phyloP scores from a whole-genome alignment of 2,888 invertebrate species.

The Azorinus chamasolen region DNA sequence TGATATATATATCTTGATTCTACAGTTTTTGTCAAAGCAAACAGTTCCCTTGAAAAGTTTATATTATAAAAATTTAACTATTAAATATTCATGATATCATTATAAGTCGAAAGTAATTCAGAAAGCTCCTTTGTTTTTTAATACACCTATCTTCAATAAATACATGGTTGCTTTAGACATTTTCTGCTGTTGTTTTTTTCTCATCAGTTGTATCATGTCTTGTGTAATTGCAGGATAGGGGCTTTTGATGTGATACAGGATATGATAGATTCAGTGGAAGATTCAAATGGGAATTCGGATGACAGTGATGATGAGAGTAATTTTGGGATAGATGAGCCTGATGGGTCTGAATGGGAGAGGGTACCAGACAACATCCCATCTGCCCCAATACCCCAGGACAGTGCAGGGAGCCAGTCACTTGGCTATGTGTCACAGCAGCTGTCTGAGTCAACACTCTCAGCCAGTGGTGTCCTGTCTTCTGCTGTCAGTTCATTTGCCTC shows the following conservation, averaged over 20 bases:
- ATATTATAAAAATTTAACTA: too few relatives aligned
- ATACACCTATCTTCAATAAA: too few relatives aligned
- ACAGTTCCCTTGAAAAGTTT: too few relatives aligned
- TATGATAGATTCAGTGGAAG: constrained; percentile 89
- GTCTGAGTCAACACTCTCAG: constrained; percentile 86
- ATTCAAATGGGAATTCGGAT: constrained; percentile 86
- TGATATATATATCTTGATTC: too few relatives aligned
- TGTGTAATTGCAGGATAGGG: constrained; percentile 56
- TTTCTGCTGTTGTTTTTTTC: too few relatives aligned
- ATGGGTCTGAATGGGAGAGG: constrained; percentile 93
- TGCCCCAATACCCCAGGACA: constrained; percentile 37
- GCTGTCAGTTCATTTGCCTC: constrained; percentile 94
- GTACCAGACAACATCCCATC: constrained; percentile 86
- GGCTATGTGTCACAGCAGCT: constrained; percentile 58
- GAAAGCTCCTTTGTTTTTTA: too few relatives aligned
- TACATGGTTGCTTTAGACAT: too few relatives aligned
- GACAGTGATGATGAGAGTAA: constrained; percentile 87
- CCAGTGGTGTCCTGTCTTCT: constrained; percentile 92
- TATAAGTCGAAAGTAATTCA: too few relatives aligned
- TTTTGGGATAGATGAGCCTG: constrained; percentile 89
- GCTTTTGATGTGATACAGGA: constrained; percentile 88
- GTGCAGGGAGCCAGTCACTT: constrained; percentile 44
- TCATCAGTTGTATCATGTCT: too few relatives aligned
- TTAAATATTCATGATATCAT: too few relatives aligned
- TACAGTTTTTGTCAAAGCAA: too few relatives aligned